Base-by-base conservation (phyloP, 2,888 invertebrate genomes). In the Drosophila kambysellisi region DNA sequence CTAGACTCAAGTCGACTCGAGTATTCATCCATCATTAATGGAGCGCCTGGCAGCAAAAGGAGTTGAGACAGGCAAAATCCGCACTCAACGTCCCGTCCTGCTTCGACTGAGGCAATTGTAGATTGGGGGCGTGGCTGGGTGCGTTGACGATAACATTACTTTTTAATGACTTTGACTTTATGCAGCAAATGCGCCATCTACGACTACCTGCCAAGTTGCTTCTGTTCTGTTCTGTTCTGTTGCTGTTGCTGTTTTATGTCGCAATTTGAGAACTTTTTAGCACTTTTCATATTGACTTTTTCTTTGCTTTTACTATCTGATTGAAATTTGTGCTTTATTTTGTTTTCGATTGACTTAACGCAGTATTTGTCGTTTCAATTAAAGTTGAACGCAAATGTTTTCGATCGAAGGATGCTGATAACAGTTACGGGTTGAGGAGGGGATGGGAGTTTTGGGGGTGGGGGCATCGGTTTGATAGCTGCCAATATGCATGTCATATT, bases 101-200 rank as follows among this genome's bases (percentile, higher is more conserved):
- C 20, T 25, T 8, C 46, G 8, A 46, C 20, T 15, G 46, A 57
- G 70, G 52, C 78, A 72, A 77, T 71, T 66, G 72, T 29, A 48
- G 52, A 60, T 65, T 53, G 67, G 60, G 65, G 66, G 78, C 65
- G 59, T 75, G 81, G 75, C 58, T 62, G 75, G 74, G 52, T 74
- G 76, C 76, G 81, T 81, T 89, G 90, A 90, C 87, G 89, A 71
- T 87, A 88, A 82, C 88, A 88, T 88, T 88, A 90, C 90, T 82
- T 82, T 88, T 88, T 90, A 90, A 88, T 88, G 88, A 89, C 88
- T 88, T 90, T 88, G 91, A 90, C 91, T 90, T 87, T 87, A 80
- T 90, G 89, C 80, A 80, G 88, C 83, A 83, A 90, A 76, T 86
- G 83, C 77, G 72, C 70, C 68, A 64, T 66, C 60, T 25, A 57